Evolutionary conservation across 2,113 vertebrate genomes (phyloP), one percentile per base, ranked within the genome.

Genomic region (Tachuris rubrigastra): DNA sequence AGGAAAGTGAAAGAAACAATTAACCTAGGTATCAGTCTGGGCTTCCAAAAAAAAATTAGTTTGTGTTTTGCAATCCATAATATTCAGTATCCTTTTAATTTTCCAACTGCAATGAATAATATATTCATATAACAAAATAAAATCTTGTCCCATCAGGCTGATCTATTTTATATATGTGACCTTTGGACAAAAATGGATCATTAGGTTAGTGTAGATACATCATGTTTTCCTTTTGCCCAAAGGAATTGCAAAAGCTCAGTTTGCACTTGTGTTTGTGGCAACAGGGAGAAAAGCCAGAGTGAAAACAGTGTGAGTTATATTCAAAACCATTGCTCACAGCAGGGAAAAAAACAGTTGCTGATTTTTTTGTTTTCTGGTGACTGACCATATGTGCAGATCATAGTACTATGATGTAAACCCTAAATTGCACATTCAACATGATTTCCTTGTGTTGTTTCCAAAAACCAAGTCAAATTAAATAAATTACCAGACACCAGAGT

Each of bases 291-390:
- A 90, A 85, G 46, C 1, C 93, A 98, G 92, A 47, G 0, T 91
- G 95, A 97, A 96, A 97, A 93, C 82, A 96, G 76, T 89, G 33
- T 93, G 85, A 97, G 31, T 75, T 94, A 90, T 94, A 95, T 96
- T 96, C 94, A 97, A 85, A 97, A 90, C 75, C 65, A 37, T 67
- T 93, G 89, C 96, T 97, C 97, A 96, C 95, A 98, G 98, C 95
- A 95, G 97, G 97, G 90, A 86, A 16, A 84, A 97, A 94, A 97
- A 95, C 93, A 98, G 96, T 66, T 96, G 84, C 86, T 97, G 92
- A 73, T 92, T 96, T 97, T 97, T 96, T 74, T 1, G 1, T 46
- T 75, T 97, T 94, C 83, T 97, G 86, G 86, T 93, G 90, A 90
- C 95, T 50, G 75, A 59, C 75, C 53, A 53, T 73, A 83, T 89